Conservation (phyloP, 2,113 vertebrate genomes). For the Tretioscincus oriximinensis region DNA sequence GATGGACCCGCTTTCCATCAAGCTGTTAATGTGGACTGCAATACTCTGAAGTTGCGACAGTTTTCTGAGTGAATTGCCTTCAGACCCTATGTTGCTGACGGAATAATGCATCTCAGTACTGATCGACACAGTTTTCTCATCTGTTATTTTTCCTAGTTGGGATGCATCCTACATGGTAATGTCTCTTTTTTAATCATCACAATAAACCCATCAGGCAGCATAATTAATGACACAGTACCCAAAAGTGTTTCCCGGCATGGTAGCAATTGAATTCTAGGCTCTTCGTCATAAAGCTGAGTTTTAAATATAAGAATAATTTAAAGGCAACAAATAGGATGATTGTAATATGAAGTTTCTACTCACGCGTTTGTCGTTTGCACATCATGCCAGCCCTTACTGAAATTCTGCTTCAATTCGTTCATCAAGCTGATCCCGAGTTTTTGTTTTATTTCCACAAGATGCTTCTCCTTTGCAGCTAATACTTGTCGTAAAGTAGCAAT, state of each 20-base stretch:
- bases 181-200: background rate
- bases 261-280: background rate
- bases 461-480: conserved; percentile 91
- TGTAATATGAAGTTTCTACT: conserved; percentile 64
- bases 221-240: too few relatives aligned
- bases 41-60: too few relatives aligned
- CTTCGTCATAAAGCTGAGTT: background rate
- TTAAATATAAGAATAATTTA: background rate
- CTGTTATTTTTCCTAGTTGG: too few relatives aligned
- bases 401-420: conserved; percentile 88
- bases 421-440: conserved; percentile 89
- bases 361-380: conserved; percentile 92
- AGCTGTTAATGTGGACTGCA: too few relatives aligned
- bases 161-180: background rate
- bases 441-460: conserved; percentile 88
- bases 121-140: too few relatives aligned
- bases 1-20: too few relatives aligned
- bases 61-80: too few relatives aligned
- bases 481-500: conserved; percentile 92
- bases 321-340: background rate
- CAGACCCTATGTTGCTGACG: too few relatives aligned
- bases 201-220: background rate
- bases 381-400: conserved; percentile 92
- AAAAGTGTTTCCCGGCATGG: background rate
- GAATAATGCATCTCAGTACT: too few relatives aligned